phyloP scores from a whole-genome alignment of 2,113 vertebrate species.

The Pseudorhombus dupliciocellatus region DNA sequence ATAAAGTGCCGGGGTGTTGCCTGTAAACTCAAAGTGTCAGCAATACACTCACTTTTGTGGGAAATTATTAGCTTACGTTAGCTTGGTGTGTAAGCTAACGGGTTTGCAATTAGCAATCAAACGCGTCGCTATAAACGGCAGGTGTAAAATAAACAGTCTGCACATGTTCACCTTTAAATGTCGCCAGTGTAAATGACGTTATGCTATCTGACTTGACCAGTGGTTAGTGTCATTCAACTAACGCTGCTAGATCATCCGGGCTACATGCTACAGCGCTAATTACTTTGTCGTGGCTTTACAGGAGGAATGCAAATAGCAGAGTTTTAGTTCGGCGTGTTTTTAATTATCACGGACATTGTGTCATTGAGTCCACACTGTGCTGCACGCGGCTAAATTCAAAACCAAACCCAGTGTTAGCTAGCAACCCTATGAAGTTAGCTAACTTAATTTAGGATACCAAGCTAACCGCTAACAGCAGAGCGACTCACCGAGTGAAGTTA shows the following conservation, averaged over 20 bases:
- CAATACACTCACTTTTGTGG: background rate
- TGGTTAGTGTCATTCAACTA: conserved; percentile 15
- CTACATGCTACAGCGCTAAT: conserved; percentile 39
- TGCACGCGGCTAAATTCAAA: background rate
- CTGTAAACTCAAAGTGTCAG: background rate
- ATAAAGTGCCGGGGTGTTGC: background rate
- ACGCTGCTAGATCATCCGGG: conserved; percentile 22
- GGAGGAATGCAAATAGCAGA: background rate
- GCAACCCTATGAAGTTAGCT: conserved; percentile 8
- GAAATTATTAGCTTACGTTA: conserved; percentile 25
- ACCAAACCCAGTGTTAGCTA: background rate
- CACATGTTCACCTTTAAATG: background rate
- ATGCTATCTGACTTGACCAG: background rate
- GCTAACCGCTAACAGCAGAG: conserved; percentile 39
- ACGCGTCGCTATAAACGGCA: background rate
- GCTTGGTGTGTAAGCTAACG: background rate
- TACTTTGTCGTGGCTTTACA: conserved; percentile 17
- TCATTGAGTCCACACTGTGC: background rate
- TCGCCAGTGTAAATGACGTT: background rate
- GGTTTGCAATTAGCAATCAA: too few species aligned
- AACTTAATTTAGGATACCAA: conserved; percentile 3
- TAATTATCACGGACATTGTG: background rate
- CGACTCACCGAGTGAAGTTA: conserved; percentile 65
- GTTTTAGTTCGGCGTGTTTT: background rate
- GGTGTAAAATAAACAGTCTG: background rate